Evolutionary conservation across 2,888 invertebrate genomes (phyloP), one percentile per base, ranked within the genome.

Genomic region (Malthinus seriepunctatus): DNA sequence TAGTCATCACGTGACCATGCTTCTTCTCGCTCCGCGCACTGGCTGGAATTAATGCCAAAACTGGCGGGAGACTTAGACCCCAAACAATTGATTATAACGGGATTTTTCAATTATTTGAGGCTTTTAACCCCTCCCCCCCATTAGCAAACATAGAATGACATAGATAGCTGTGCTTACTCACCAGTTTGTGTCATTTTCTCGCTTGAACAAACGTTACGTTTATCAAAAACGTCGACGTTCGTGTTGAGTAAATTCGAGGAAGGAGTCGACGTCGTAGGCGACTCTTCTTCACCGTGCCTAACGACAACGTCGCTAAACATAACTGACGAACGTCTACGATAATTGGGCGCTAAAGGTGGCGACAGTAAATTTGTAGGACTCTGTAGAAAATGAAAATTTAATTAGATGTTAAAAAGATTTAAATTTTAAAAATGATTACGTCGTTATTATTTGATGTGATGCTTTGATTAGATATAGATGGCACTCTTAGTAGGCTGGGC

Each of bases 181-280:
- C 87, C 87, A 65, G 93, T 91, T 80, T 93, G 93, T 3, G 93
- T 93, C 86, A 91, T 93, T 78, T 93, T 93, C 76, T 93, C 93
- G 38, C 90, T 91, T 49, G 90, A 91, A 77, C 90, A 91, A 33
- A 91, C 82, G 73, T 85, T 86, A 72, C 82, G 84, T 68, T 82
- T 82, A 60, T 80, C 85, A 39, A 76, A 71, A 35, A 73, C 73
- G 32, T 72, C 71, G 9, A 65, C 63, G 51, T 68, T 67, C 32
- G 66, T 60, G 46, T 64, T 60, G 35, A 75, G 69, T 37, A 74
- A 65, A 65, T 74, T 76, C n/a, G 75, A 66, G 9, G 76, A 73
- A 14, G 73, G 68, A 11, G 65, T 65, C 3, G 75, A 68, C 57
- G 59, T 62, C 32, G 45, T 64, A 2, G 76, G 75, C 2, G 73